Evolutionary conservation across 1,140 invertebrate species (phyloP), one percentile per base, ranked within the genome.

Genomic region (Drosophila melanica): DNA sequence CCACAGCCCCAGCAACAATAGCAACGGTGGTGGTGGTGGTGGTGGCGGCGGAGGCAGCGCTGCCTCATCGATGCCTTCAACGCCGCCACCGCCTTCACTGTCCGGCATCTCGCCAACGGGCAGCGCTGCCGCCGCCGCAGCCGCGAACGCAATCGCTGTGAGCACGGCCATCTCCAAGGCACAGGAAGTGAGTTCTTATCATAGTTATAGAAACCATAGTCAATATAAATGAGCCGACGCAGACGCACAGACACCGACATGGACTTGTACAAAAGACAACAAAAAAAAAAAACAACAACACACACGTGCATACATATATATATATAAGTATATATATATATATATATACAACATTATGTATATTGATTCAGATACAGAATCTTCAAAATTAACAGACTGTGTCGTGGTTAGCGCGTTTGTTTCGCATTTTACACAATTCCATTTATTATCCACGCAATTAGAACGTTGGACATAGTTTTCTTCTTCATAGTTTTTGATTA

Each of bases 101-200:
- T 68, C 80, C 12, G 81, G 85, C 58, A 76, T 90, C 48, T 86
- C 86, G 50, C 84, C 90, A 66, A 91, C 90, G 30, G 84, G 74
- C 71, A 87, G 75, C 74, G 72, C 87, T 45, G 80, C 75, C 68
- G 79, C 76, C 50, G 77, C 57, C 11, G 62, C 60, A 37, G 68
- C 73, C 35, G 72, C 75, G 7, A 90, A 85, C 51, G 81, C 90
- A 59, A 85, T 91, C 47, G 89, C 77, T 68, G 85, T 90, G 50
- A 82, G 87, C 86, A 81, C 90, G 71, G 90, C 90, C 66, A 90
- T 92, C 70, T 91, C 90, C 50, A 91, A 92, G 85, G 90, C 90
- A 84, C 90, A 92, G 89, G 90, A 92, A 91, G 90, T 92, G 90
- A 90, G 90, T 91, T 90, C 90, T 91, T 91, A 91, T 89, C 76